Evolutionary conservation across 2,113 vertebrate species (phyloP).

Genomic region (Protomyctophum bolini): DNA sequence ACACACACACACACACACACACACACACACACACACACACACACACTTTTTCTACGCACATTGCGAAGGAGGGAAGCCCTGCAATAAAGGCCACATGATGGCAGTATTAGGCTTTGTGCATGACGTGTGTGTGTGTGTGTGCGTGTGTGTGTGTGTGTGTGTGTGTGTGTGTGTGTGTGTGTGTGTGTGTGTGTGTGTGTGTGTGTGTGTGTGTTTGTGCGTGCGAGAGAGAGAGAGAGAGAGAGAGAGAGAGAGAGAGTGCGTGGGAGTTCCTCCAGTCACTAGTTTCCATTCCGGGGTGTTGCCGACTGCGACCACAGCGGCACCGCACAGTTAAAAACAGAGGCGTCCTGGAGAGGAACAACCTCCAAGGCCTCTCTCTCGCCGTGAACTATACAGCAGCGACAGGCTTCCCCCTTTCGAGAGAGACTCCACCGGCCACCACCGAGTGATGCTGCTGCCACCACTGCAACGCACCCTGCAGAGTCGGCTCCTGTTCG

Average conservation of each 20-base stretch:
- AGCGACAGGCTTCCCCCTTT: conserved; percentile 64
- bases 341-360: conserved; percentile 66
- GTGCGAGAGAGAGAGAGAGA: conserved; percentile 29
- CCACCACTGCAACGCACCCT: conserved; percentile 69
- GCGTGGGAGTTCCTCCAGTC: conserved; percentile 79
- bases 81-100: conserved; percentile 77
- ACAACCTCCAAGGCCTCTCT: conserved; percentile 56
- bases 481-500: conserved; percentile 45
- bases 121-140: conserved; percentile 34
- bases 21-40: conserved; percentile 21
- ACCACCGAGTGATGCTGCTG: conserved; percentile 81
- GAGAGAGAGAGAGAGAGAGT: conserved; percentile 45
- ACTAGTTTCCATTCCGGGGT: conserved; percentile 77
- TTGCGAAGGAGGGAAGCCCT: conserved; percentile 60
- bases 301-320: conserved; percentile 71
- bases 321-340: conserved; percentile 14
- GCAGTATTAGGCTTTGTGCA: conserved; percentile 73
- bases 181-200: conserved; percentile 44
- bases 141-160: conserved; percentile 50
- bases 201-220: conserved; percentile 6
- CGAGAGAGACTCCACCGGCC: conserved; percentile 67
- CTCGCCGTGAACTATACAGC: conserved; percentile 33
- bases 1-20: conserved; percentile 20
- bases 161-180: conserved; percentile 1
- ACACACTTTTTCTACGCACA: not conserved